These are phyloP conservation scores for Pterostichus madidus DNA, from an alignment of 2,888 invertebrate genomes.

Conservation along the genomic window DNA sequence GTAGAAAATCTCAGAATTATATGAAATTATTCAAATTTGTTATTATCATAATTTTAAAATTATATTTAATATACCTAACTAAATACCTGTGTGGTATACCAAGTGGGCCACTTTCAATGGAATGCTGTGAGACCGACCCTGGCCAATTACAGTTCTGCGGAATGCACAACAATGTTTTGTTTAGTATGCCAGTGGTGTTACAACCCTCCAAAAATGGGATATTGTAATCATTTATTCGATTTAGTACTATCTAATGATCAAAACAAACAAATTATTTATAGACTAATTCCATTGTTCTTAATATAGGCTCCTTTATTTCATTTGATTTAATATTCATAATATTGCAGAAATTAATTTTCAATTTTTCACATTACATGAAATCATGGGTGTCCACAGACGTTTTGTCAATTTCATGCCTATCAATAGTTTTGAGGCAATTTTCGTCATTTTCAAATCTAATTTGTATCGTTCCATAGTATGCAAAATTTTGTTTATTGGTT, in stretches of 20 bases:
- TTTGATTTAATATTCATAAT: too few relatives aligned
- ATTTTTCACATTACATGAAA: too few relatives aligned
- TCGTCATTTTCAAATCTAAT: too few relatives aligned
- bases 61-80: not conserved
- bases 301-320: too few relatives aligned
- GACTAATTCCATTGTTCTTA: too few relatives aligned
- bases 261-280: constrained; percentile 18
- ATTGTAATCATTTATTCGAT: not conserved
- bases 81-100: not conserved
- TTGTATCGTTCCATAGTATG: too few relatives aligned
- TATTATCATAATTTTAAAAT: not conserved
- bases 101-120: constrained; percentile 60
- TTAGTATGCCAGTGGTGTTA: constrained; percentile 41
- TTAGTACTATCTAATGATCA: not conserved
- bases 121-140: constrained; percentile 42
- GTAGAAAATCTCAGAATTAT: not conserved
- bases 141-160: constrained; percentile 21
- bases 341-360: too few relatives aligned
- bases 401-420: too few relatives aligned
- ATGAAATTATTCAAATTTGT: constrained; percentile 20
- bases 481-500: too few relatives aligned
- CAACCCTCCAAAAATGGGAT: not conserved
- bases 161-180: constrained; percentile 37
- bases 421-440: too few relatives aligned
- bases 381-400: too few relatives aligned